These are phyloP conservation scores for Cantharis flavilabris DNA, from an alignment of 2,888 invertebrate genomes.

Conservation along the genomic window DNA sequence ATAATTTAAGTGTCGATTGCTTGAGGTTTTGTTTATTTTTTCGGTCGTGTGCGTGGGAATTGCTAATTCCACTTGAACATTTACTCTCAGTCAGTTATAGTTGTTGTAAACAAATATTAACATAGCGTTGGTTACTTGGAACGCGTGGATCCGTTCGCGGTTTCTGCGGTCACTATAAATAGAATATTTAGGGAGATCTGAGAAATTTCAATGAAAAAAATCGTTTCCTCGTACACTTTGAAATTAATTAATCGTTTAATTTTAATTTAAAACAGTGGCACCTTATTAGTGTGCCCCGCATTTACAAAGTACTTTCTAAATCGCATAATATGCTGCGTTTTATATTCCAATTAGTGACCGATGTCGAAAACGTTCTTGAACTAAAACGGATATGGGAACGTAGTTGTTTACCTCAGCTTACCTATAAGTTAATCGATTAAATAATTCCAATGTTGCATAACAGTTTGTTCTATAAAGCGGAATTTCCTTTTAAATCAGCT, in stretches of 20 bases:
- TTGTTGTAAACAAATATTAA: background rate
- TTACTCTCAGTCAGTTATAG: background rate
- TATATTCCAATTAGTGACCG: slow-evolving; percentile 19
- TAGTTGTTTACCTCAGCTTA: slow-evolving; percentile 30
- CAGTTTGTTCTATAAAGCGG: slow-evolving; percentile 1
- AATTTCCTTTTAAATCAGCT: background rate
- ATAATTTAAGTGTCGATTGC: background rate
- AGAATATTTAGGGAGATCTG: background rate
- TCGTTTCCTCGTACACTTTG: background rate
- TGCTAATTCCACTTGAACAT: background rate
- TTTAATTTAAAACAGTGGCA: background rate
- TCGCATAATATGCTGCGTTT: slow-evolving; percentile 7
- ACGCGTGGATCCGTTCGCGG: background rate
- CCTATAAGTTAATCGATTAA: slow-evolving; percentile 28
- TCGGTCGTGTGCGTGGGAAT: background rate
- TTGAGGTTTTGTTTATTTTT: background rate
- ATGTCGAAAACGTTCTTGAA: slow-evolving; percentile 20
- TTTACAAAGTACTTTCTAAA: background rate
- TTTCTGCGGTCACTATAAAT: background rate
- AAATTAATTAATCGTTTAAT: background rate
- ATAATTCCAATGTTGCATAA: slow-evolving; percentile 30
- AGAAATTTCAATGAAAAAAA: background rate
- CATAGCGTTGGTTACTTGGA: background rate
- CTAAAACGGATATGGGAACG: slow-evolving; percentile 22
- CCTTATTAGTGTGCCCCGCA: background rate